Percentiles rank a stretch among this genome's conserved stretches.
Evolutionary conservation across 2,113 vertebrate species (phyloP).

Genomic region (Ciconia boyciana): DNA sequence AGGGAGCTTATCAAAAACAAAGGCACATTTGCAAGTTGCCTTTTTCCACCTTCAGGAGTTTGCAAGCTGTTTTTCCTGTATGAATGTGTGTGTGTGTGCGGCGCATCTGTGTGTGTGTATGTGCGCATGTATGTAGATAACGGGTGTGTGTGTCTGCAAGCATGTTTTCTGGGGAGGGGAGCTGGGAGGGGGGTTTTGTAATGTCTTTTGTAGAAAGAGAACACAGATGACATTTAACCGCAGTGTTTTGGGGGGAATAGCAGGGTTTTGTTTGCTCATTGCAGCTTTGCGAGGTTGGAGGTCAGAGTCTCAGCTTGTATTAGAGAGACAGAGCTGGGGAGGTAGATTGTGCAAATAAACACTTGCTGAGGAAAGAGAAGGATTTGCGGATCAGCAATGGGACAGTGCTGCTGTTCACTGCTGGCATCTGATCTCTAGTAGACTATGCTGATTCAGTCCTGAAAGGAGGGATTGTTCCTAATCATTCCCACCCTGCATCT

Average conservation of each 20-base stretch:
- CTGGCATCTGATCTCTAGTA: neutral
- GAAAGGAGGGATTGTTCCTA: neutral
- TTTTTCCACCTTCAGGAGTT: constrained; percentile 53
- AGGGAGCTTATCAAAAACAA: constrained; percentile 20
- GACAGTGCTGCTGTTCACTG: neutral
- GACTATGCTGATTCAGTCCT: neutral
- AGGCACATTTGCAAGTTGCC: constrained; percentile 62
- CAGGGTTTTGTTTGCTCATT: neutral
- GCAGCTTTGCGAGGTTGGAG: neutral
- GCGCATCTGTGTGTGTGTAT: neutral
- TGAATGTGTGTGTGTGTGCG: neutral
- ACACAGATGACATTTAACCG: constrained; percentile 22
- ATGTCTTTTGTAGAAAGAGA: constrained; percentile 58
- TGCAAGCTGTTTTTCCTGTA: constrained; percentile 46
- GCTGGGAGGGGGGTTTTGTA: constrained; percentile 17
- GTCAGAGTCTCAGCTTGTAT: neutral
- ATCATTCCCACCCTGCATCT: neutral
- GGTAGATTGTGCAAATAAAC: neutral
- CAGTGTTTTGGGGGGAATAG: neutral
- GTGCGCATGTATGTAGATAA: neutral
- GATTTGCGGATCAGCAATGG: neutral
- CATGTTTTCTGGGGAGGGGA: neutral
- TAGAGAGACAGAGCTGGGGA: neutral
- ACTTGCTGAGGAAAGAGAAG: neutral
- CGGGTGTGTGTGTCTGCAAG: neutral